Evolutionary conservation across 1,140 invertebrate species (phyloP).

Genomic region (Calycopis cecrops): DNA sequence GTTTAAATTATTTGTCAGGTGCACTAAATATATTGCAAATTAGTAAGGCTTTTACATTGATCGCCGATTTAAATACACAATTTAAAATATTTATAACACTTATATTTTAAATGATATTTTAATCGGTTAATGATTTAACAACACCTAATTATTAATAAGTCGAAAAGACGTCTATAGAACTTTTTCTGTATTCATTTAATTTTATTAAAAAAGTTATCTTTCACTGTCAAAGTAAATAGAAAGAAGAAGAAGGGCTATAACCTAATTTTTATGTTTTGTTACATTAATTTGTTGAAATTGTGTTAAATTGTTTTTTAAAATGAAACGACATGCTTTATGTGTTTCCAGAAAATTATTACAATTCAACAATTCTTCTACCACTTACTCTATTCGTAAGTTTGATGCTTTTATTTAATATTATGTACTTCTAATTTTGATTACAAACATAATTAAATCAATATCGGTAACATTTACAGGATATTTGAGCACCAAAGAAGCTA

Average conservation of each 20-base stretch:
- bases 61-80: too few relatives aligned
- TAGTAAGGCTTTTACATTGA: too few relatives aligned
- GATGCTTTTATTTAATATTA: conserved; percentile 3
- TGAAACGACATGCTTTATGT: conserved; percentile 23
- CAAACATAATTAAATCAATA: too few relatives aligned
- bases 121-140: too few relatives aligned
- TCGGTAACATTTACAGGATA: conserved; percentile 47
- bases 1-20: too few relatives aligned
- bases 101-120: too few relatives aligned
- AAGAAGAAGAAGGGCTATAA: not conserved
- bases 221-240: conserved; percentile 2
- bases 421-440: too few relatives aligned
- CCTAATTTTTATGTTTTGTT: conserved; percentile 14
- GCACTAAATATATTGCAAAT: too few relatives aligned
- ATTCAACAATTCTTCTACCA: conserved; percentile 17
- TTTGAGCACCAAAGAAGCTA: conserved; percentile 57
- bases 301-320: conserved; percentile 13
- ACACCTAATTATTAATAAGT: too few relatives aligned
- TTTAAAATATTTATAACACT: too few relatives aligned
- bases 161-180: too few relatives aligned
- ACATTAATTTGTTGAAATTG: not conserved
- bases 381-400: conserved; percentile 20
- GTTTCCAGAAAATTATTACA: conserved; percentile 24
- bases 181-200: too few relatives aligned
- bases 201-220: not conserved